Conservation (phyloP, 2,797 vertebrate genomes). For the Epinephelus malabaricus region DNA sequence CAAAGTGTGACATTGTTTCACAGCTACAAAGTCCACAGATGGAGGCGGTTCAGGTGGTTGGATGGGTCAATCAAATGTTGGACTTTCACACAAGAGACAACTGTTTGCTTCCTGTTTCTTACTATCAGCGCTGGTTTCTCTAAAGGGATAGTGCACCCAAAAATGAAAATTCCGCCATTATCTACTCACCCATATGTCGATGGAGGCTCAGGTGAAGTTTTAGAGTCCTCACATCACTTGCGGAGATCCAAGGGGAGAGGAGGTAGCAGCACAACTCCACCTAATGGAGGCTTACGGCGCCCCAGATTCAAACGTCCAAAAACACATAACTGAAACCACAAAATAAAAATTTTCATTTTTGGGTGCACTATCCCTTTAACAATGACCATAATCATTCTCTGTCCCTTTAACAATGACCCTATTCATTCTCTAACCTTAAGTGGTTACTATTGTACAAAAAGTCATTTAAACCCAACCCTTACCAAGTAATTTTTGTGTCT, state of each 20-base stretch:
- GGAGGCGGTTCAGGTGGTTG: neutral
- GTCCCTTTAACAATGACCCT: no score
- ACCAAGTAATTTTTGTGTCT: neutral
- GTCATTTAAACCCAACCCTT: neutral
- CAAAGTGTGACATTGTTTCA: neutral
- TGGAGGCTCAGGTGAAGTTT: no score
- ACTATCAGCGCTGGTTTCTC: neutral
- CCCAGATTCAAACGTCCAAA: no score
- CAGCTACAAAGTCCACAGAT: neutral
- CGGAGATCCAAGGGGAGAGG: no score
- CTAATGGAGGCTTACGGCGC: no score
- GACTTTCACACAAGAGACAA: neutral
- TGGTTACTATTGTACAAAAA: neutral
- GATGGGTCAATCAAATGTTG: neutral
- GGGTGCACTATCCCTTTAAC: no score
- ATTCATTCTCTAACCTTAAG: neutral
- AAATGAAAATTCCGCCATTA: no score
- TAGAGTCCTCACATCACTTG: no score
- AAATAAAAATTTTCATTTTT: no score
- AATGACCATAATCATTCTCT: neutral
- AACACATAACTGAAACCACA: no score
- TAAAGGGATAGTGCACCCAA: neutral
- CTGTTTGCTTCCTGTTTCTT: neutral
- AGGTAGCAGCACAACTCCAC: no score
- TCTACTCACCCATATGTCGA: no score